Percentiles rank a stretch among this genome's conserved stretches.
phyloP scores from a whole-genome alignment of 1,140 invertebrate genomes.

The Anoplolepis gracilipes region DNA sequence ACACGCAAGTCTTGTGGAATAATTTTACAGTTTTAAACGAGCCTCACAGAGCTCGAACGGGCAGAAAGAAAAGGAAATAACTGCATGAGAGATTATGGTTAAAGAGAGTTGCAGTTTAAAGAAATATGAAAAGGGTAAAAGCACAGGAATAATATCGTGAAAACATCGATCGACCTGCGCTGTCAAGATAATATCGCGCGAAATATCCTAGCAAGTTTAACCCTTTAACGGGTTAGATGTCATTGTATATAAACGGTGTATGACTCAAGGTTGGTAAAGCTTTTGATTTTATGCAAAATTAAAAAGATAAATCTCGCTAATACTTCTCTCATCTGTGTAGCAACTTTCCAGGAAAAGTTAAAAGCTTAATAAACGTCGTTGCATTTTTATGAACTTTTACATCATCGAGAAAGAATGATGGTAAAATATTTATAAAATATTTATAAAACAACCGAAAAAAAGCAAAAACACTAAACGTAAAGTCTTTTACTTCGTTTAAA shows the following conservation, averaged over 20 bases:
- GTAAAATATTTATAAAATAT: conserved; percentile 33
- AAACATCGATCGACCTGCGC: not conserved
- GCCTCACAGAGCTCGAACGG: not conserved
- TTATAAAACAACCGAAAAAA: not conserved
- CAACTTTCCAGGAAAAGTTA: conserved; percentile 11
- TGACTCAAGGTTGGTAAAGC: not conserved
- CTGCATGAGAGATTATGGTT: not conserved
- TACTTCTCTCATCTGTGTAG: not conserved
- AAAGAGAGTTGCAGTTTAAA: conserved; percentile 12
- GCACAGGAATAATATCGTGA: conserved; percentile 33
- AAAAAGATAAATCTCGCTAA: conserved; percentile 25
- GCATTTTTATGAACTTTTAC: not conserved
- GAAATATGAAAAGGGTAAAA: conserved; percentile 1
- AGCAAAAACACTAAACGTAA: not conserved
- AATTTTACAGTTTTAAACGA: conserved; percentile 40
- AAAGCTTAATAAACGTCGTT: not conserved
- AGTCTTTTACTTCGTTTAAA: conserved; percentile 30
- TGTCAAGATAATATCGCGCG: conserved; percentile 30
- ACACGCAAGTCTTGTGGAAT: conserved; percentile 53
- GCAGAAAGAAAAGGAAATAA: not conserved
- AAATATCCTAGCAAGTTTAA: conserved; percentile 40
- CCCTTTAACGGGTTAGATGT: not conserved
- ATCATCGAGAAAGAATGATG: not conserved
- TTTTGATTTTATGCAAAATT: conserved; percentile 37
- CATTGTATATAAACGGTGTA: not conserved